These are phyloP conservation scores for Timema cristinae DNA, from an alignment of 2,888 invertebrate genomes.

Conservation along the genomic window DNA sequence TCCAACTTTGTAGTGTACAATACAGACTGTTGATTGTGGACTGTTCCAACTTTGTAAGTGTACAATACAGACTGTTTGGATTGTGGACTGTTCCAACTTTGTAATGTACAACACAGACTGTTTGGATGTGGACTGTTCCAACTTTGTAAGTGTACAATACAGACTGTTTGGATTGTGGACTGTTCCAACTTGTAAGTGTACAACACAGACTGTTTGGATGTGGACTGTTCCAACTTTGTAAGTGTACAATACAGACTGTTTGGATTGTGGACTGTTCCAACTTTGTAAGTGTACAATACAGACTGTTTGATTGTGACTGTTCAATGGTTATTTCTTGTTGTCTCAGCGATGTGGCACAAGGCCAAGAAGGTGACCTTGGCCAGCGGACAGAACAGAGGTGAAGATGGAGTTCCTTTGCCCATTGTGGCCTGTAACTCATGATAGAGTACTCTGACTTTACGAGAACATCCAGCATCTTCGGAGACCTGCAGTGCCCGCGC, in stretches of 20 bases:
- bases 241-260: no score
- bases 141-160: no score
- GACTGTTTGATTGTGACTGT: background rate
- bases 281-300: no score
- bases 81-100: background rate
- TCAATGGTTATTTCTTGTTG: background rate
- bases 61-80: no score
- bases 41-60: no score
- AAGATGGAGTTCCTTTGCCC: conserved; percentile 94
- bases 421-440: conserved; percentile 98
- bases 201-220: no score
- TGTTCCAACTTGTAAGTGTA: no score
- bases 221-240: no score
- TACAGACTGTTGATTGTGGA: background rate
- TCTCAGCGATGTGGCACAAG: conserved; percentile 86
- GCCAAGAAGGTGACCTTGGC: conserved; percentile 88
- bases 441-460: conserved; percentile 96
- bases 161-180: background rate
- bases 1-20: no score
- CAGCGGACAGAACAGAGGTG: conserved; percentile 90
- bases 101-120: no score
- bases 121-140: background rate
- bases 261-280: background rate
- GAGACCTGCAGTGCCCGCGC: conserved; percentile 94
- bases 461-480: conserved; percentile 92